Evolutionary conservation across 2,888 invertebrate species (phyloP), one percentile per base, ranked within the genome.

Genomic region (Rhodophaea formosa): DNA sequence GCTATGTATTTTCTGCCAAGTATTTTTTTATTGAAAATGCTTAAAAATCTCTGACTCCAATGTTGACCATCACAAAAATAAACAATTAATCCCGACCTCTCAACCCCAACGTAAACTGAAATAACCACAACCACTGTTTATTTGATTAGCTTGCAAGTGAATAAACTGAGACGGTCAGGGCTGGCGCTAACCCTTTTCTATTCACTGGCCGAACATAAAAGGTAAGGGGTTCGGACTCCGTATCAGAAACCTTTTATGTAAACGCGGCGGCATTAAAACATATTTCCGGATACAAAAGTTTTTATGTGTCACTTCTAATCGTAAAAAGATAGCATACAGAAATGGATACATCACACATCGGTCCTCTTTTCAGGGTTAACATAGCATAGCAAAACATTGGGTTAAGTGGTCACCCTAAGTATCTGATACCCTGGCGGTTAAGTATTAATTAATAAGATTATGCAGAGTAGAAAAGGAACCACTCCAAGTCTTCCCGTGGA

Each of bases 31-130:
- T n/a, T n/a, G n/a, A n/a, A n/a, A n/a, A n/a, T n/a, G n/a, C n/a
- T n/a, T n/a, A n/a, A n/a, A n/a, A n/a, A n/a, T n/a, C n/a, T n/a
- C n/a, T n/a, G n/a, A n/a, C n/a, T n/a, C n/a, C n/a, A n/a, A n/a
- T n/a, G n/a, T n/a, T n/a, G n/a, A n/a, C n/a, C n/a, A n/a, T n/a
- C n/a, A n/a, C n/a, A n/a, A n/a, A n/a, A n/a, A n/a, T n/a, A n/a
- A n/a, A n/a, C n/a, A n/a, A n/a, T n/a, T 30, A 35, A 12, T 39
- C 51, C 16, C 51, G 35, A 35, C 15, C 51, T 35, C 61, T 62
- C 66, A 54, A 12, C 16, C 16, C 10, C 49, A 5, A 39, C 3
- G 12, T 3, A 10, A n/a, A 29, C 49, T 49, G 15, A 32, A 49
- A 49, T 49, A 49, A 51, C 51, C 51, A 12, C 51, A 32, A 49